Evolutionary conservation across 2,113 vertebrate species (phyloP), one percentile per base, ranked within the genome.

Genomic region (Anhinga rufa): DNA sequence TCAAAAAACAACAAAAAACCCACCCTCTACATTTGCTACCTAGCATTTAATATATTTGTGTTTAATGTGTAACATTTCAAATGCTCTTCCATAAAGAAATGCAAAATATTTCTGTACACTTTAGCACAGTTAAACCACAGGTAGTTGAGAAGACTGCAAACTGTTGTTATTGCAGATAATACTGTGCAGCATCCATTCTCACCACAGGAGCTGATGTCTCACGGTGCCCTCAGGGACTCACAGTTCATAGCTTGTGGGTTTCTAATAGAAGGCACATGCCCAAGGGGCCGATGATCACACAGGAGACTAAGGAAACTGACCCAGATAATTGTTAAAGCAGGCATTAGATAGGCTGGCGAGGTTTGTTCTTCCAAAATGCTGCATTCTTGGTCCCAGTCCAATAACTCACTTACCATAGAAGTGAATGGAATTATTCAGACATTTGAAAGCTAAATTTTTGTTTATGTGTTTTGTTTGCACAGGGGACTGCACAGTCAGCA

Each of bases 251-350:
- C 24, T 28, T 29, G 4, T 54, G 80, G 52, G 36, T 81, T 94
- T 44, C 11, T 64, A 78, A 20, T 10, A 65, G 29, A 44, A 34
- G 80, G 31, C 57, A 51, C 38, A 36, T 34, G 24, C 46, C 65
- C 14, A 14, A 36, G 52, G 66, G 55, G 25, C 24, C 0, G 6
- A 48, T 28, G 70, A 91, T 48, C 1, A 1, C 8, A 3, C 34
- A n/a, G 31, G n/a, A 86, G 77, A 74, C 57, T 62, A 79, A 72
- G 36, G 91, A 91, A 93, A 81, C 7, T 19, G 26, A 61, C 32
- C 38, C 68, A 34, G 68, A 88, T 60, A 66, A 96, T 90, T 70
- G 52, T 93, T 86, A 82, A 96, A 93, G 64, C 16, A 90, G 68
- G 66, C 75, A 92, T 58, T 74, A 93, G 76, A 91, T 71, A 57